phyloP scores from a whole-genome alignment of 2,113 vertebrate genomes.

The Myocastor coypus region DNA sequence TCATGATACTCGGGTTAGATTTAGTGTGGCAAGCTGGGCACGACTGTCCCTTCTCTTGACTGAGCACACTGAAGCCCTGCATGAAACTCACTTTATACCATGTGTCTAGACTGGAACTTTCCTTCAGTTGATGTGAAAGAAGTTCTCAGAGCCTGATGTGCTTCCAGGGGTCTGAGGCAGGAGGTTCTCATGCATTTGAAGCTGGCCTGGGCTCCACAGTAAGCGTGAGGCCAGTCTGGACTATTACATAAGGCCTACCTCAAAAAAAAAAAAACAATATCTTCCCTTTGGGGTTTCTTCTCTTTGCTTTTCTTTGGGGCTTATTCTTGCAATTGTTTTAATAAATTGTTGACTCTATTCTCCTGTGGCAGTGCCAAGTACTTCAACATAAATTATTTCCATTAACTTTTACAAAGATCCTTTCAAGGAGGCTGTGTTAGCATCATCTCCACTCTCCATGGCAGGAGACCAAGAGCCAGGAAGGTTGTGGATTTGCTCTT shows the following conservation, averaged over 20 bases:
- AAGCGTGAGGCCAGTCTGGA: not conserved
- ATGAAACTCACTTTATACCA: not conserved
- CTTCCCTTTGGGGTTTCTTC: not conserved
- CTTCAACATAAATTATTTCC: not conserved
- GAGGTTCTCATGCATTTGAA: not conserved
- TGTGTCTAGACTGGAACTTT: not conserved
- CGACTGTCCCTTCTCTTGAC: not conserved
- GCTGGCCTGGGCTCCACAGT: not conserved
- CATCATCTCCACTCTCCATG: not conserved
- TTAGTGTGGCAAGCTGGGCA: not conserved
- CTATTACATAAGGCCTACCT: not conserved
- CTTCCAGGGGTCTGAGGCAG: not conserved
- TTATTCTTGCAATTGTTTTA: not conserved
- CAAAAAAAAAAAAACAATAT: not conserved
- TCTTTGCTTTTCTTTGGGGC: not conserved
- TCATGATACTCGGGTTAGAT: not conserved
- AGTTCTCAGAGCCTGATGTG: not conserved
- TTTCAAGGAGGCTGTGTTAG: not conserved
- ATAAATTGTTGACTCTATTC: not conserved
- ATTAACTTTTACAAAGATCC: conserved; percentile 24
- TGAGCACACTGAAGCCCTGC: not conserved
- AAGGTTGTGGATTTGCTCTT: not conserved
- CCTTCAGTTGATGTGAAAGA: not conserved
- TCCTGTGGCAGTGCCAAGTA: not conserved
- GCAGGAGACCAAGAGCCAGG: conserved; percentile 24